Base-by-base conservation (phyloP, 2,888 invertebrate genomes). In the Epistrophe grossulariae region DNA sequence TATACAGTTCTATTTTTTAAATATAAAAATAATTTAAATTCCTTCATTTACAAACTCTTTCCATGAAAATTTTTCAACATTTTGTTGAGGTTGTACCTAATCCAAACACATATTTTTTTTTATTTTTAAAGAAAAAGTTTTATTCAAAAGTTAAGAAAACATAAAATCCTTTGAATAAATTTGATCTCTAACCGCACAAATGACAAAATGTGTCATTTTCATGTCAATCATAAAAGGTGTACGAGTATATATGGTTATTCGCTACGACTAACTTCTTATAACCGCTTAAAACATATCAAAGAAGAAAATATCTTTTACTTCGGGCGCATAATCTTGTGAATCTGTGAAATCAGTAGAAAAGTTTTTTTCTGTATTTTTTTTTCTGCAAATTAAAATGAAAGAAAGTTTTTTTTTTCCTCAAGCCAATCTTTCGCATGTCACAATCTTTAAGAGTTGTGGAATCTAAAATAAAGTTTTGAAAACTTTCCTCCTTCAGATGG, bases 401-500 rank as follows among this genome's bases (percentile, higher is more conserved):
- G 24, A 64, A 66, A 13, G 17, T 28, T 48, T 17, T 35, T 48
- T 60, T 48, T 45, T 45, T 11, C 38, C 1, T 11, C 17, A 48
- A 68, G 50, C 50, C 68, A 68, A 68, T 68, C 48, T 68, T 68
- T 68, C 19, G 68, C 13, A 50, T 68, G 68, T 68, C 68, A 68
- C 48, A 68, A 50, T 68, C 50, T 68, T 68, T 19, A 50, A 50
- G 50, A 68, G 50, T 68, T 38, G n/a, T n/a, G 35, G 50, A 19
- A 19, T 68, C 68, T 50, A 38, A 68, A 38, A 64, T 64, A 64
- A 64, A 64, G 45, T 45, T 64, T 43, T 64, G 0, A 64, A 64
- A 64, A 64, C 45, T 64, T 38, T 68, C 10, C 68, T 19, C 19
- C 68, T 68, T 50, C 50, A 48, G 15, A 68, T 66, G 24, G n/a